These are phyloP conservation scores for Macroramphosus scolopax DNA, from an alignment of 2,797 vertebrate genomes.

Conservation along the genomic window DNA sequence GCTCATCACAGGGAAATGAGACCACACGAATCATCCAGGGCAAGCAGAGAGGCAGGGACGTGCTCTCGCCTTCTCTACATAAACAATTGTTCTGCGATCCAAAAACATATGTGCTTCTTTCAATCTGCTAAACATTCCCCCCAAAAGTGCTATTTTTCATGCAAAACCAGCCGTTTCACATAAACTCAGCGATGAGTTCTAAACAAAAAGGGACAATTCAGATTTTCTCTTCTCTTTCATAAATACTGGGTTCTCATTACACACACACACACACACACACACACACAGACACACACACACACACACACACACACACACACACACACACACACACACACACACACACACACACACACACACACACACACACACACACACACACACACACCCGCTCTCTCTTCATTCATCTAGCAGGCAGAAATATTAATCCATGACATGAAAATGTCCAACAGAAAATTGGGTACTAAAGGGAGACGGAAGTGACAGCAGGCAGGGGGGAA, in stretches of 20 bases:
- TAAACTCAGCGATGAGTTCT: constrained; percentile 23
- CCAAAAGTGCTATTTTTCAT: too few species aligned
- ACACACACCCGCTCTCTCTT: constrained; percentile 11
- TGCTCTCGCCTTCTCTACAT: too few species aligned
- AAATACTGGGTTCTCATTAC: constrained; percentile 78
- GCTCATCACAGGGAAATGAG: constrained; percentile 22
- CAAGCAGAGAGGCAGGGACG: too few species aligned
- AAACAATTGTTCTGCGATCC: too few species aligned
- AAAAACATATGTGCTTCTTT: too few species aligned
- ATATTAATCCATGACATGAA: constrained; percentile 70
- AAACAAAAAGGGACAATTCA: constrained; percentile 59
- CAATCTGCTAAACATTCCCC: too few species aligned
- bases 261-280: constrained; percentile 1
- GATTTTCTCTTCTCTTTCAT: constrained; percentile 62
- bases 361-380: not conserved
- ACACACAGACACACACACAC: constrained; percentile 2
- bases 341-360: constrained; percentile 42
- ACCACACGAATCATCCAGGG: constrained; percentile 29
- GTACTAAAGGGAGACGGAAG: constrained; percentile 53
- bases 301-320: not conserved
- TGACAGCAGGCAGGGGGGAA: constrained; percentile 46
- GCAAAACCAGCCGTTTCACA: too few species aligned
- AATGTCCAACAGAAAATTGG: constrained; percentile 50
- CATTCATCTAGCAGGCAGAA: constrained; percentile 46
- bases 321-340: constrained; percentile 15